These are phyloP conservation scores for Athripsodes cinereus DNA, from an alignment of 2,888 invertebrate genomes.

Conservation along the genomic window DNA sequence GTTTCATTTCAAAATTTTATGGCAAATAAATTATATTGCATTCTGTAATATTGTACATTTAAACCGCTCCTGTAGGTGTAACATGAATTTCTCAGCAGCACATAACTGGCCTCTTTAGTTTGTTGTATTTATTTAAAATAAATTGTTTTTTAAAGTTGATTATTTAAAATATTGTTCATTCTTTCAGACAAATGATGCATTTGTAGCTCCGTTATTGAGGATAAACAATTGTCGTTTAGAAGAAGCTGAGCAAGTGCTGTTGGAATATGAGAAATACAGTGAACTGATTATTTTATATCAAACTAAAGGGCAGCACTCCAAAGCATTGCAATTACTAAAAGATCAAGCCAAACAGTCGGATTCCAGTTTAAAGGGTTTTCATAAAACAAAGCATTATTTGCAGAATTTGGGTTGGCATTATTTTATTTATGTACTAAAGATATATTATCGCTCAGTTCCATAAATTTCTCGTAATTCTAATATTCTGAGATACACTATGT, in stretches of 20 bases:
- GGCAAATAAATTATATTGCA: too few relatives aligned
- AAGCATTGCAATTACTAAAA: slow-evolving; percentile 82
- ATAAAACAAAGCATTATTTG: slow-evolving; percentile 83
- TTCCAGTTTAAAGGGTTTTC: slow-evolving; percentile 71
- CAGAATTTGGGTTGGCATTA: slow-evolving; percentile 68
- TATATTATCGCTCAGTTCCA: too few relatives aligned
- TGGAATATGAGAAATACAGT: slow-evolving; percentile 80
- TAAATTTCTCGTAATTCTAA: too few relatives aligned
- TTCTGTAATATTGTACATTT: too few relatives aligned
- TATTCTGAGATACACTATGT: too few relatives aligned
- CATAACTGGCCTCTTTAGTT: too few relatives aligned
- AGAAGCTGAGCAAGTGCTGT: slow-evolving; percentile 86
- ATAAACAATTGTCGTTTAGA: slow-evolving; percentile 89
- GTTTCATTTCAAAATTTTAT: too few relatives aligned
- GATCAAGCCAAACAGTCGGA: slow-evolving; percentile 70
- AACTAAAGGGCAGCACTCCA: slow-evolving; percentile 85
- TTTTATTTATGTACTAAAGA: not conserved
- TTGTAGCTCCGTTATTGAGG: slow-evolving; percentile 85
- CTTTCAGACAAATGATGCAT: slow-evolving; percentile 85
- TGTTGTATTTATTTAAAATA: too few relatives aligned
- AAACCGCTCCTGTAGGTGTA: too few relatives aligned
- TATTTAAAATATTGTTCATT: not conserved
- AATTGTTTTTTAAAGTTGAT: too few relatives aligned
- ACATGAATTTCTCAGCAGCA: too few relatives aligned
- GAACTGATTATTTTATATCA: slow-evolving; percentile 95